These are phyloP conservation scores for Epinotia brunnichana DNA, from an alignment of 2,888 invertebrate genomes.

Conservation along the genomic window DNA sequence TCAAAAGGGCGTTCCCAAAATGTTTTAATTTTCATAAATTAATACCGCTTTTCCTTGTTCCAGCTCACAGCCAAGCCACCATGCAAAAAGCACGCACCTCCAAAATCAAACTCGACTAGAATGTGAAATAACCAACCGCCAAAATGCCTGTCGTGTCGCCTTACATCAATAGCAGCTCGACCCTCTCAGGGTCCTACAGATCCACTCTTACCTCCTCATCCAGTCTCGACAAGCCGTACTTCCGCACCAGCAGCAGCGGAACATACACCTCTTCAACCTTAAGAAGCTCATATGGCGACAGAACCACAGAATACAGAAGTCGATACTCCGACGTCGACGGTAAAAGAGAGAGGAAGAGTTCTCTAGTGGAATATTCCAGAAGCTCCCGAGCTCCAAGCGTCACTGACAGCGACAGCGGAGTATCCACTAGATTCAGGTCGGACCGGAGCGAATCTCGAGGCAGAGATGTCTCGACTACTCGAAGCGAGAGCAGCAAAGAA, in stretches of 20 bases:
- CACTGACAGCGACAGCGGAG: slow-evolving; percentile 77
- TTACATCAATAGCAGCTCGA: slow-evolving; percentile 74
- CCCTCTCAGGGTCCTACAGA: slow-evolving; percentile 79
- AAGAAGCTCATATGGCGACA: slow-evolving; percentile 65
- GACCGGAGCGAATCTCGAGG: slow-evolving; percentile 82
- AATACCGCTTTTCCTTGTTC: slow-evolving; percentile 53
- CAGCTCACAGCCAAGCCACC: slow-evolving; percentile 53
- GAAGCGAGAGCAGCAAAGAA: slow-evolving; percentile 82
- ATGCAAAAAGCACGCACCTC: slow-evolving; percentile 67
- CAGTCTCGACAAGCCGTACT: slow-evolving; percentile 83
- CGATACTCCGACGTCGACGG: slow-evolving; percentile 75
- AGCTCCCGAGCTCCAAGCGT: slow-evolving; percentile 74
- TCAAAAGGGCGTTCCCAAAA: no score
- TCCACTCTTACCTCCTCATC: slow-evolving; percentile 76
- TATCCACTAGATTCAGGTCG: slow-evolving; percentile 68
- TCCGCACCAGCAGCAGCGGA: slow-evolving; percentile 71
- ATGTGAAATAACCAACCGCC: slow-evolving; percentile 41
- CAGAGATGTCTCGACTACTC: slow-evolving; percentile 80
- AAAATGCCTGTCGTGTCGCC: slow-evolving; percentile 85
- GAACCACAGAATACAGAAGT: slow-evolving; percentile 71
- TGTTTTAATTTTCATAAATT: neutral
- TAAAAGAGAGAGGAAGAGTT: slow-evolving; percentile 72
- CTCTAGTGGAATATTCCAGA: slow-evolving; percentile 70
- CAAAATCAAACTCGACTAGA: slow-evolving; percentile 61
- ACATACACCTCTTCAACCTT: slow-evolving; percentile 71